Conservation (phyloP, 2,113 vertebrate genomes). For the Sceloporus undulatus region DNA sequence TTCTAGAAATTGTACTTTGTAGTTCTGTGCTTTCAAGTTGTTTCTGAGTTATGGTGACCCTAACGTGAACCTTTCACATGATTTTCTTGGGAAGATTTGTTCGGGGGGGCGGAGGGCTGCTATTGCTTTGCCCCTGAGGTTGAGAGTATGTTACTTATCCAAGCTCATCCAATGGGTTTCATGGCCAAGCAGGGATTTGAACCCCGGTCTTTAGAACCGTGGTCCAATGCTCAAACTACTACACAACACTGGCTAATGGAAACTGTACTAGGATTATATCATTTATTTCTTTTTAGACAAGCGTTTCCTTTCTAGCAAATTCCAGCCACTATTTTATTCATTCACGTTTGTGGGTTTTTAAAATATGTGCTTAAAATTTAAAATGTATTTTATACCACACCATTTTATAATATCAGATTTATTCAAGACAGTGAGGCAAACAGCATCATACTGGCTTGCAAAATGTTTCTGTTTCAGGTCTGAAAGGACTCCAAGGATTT, state of each 20-base stretch:
- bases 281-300: background rate
- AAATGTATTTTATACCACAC: background rate
- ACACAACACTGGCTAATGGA: background rate
- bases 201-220: too few species aligned
- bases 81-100: too few species aligned
- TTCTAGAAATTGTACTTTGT: background rate
- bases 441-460: rapidly evolving
- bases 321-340: background rate
- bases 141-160: too few species aligned
- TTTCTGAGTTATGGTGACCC: too few species aligned
- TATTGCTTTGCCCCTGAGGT: too few species aligned
- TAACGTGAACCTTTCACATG: too few species aligned
- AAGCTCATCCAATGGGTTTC: too few species aligned
- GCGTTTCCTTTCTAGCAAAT: background rate
- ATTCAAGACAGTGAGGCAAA: background rate
- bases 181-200: too few species aligned
- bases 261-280: background rate
- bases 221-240: too few species aligned
- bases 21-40: too few species aligned
- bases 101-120: too few species aligned
- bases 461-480: conserved; percentile 68
- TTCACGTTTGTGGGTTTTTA: background rate
- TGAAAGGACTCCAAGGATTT: conserved; percentile 52
- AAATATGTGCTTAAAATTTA: background rate
- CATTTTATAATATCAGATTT: too few species aligned